These are phyloP conservation scores for Cygnus buccinator DNA, from an alignment of 2,113 vertebrate genomes.

Conservation along the genomic window DNA sequence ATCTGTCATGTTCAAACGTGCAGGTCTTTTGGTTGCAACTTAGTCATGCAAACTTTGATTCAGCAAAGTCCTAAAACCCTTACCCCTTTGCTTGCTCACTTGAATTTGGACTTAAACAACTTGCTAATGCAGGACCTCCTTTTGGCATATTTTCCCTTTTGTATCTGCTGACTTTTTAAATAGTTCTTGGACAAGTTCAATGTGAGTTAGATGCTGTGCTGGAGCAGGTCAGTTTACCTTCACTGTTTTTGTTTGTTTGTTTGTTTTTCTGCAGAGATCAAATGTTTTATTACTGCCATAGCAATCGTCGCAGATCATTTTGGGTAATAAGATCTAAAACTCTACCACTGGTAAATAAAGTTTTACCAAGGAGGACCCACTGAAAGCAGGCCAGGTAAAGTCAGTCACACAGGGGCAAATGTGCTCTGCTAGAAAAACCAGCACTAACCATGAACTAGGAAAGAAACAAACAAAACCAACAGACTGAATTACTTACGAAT, in stretches of 20 bases:
- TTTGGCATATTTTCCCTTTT: neutral
- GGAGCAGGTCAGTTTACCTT: neutral
- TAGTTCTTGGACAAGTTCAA: neutral
- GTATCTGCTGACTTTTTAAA: neutral
- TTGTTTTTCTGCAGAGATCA: neutral
- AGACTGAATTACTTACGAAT: neutral
- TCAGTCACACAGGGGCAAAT: neutral
- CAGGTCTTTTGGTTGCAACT: neutral
- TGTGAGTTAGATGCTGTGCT: neutral
- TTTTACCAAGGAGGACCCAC: neutral
- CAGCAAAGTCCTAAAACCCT: neutral
- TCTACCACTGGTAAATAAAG: neutral
- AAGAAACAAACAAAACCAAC: fast-evolving
- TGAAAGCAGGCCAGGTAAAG: neutral
- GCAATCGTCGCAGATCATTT: neutral
- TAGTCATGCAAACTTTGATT: neutral
- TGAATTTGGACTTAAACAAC: neutral
- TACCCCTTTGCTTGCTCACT: neutral
- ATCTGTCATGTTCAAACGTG: neutral
- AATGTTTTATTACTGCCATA: neutral
- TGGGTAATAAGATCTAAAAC: neutral
- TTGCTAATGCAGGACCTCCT: neutral
- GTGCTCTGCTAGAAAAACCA: neutral
- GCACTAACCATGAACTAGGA: neutral
- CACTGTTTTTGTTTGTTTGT: fast-evolving